These are phyloP conservation scores for Mya arenaria DNA, from an alignment of 1,140 invertebrate species.

Conservation along the genomic window DNA sequence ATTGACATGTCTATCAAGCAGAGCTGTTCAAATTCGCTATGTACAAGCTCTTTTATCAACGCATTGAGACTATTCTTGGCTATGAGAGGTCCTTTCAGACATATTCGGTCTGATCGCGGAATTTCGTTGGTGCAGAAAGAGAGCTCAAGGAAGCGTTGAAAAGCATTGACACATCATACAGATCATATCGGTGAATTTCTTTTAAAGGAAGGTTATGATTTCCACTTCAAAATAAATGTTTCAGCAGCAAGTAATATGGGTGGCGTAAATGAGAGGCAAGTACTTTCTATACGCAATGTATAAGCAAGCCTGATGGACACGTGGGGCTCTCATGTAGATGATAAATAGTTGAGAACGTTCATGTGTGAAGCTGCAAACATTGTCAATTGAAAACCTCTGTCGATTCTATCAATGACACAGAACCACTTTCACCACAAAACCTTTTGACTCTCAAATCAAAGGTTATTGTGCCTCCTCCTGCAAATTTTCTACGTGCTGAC, in stretches of 20 bases:
- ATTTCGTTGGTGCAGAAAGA: slow-evolving; percentile 64
- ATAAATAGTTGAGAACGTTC: slow-evolving; percentile 25
- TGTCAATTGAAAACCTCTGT: slow-evolving; percentile 35
- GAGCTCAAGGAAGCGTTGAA: slow-evolving; percentile 52
- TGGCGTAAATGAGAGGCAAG: slow-evolving; percentile 45
- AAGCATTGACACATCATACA: slow-evolving; percentile 21
- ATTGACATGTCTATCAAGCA: slow-evolving; percentile 58
- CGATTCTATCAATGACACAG: slow-evolving; percentile 19
- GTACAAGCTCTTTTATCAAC: slow-evolving; percentile 57
- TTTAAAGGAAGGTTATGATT: slow-evolving; percentile 42
- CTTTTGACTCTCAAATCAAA: neutral
- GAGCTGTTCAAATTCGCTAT: slow-evolving; percentile 57
- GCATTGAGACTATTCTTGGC: slow-evolving; percentile 60
- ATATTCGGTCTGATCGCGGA: slow-evolving; percentile 58
- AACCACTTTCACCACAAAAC: neutral
- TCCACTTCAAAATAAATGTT: slow-evolving; percentile 50
- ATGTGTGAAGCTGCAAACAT: slow-evolving; percentile 42
- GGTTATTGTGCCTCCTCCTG: neutral
- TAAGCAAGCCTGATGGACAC: neutral
- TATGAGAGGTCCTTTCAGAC: slow-evolving; percentile 38
- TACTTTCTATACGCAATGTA: slow-evolving; percentile 38
- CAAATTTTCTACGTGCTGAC: no score
- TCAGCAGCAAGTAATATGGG: slow-evolving; percentile 52
- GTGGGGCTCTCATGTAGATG: slow-evolving; percentile 24
- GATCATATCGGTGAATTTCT: slow-evolving; percentile 17